These are phyloP conservation scores for Delia radicum DNA, from an alignment of 1,140 invertebrate species.

Conservation along the genomic window DNA sequence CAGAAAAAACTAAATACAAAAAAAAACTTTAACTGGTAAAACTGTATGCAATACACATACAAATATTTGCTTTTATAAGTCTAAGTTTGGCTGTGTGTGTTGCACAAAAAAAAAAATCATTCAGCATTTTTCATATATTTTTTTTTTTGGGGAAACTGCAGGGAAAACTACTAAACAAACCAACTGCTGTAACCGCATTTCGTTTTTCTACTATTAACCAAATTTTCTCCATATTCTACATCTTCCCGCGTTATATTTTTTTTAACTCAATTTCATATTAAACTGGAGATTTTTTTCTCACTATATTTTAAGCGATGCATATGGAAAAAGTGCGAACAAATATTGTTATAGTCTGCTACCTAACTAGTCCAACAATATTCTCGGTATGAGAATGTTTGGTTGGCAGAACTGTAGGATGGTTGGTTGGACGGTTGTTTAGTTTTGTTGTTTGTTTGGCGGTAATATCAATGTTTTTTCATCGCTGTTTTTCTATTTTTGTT, in stretches of 20 bases:
- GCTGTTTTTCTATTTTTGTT: not conserved
- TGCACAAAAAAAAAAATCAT: no score
- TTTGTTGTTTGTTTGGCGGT: not conserved
- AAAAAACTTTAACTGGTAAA: not conserved
- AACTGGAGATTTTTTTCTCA: not conserved
- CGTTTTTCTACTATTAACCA: not conserved
- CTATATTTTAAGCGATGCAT: not conserved
- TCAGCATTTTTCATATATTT: no score
- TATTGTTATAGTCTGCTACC: not conserved
- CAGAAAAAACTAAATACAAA: not conserved
- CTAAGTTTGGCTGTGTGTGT: not conserved
- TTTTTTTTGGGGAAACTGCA: not conserved
- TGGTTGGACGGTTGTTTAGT: not conserved
- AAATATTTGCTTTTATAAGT: not conserved
- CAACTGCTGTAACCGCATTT: not conserved
- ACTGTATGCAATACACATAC: not conserved
- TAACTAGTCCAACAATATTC: not conserved
- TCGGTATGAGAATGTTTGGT: no score
- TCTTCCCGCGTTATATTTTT: not conserved
- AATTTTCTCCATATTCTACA: not conserved
- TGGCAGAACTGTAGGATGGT: not conserved
- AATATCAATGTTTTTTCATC: not conserved
- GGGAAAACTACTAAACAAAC: not conserved
- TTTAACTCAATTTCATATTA: not conserved
- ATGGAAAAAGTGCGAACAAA: conserved; percentile 2